A percentile compares a stretch with the other conserved stretches of the same genome.
Evolutionary conservation across 2,888 invertebrate genomes (phyloP).

Genomic region (Lasioglossum lativentre): DNA sequence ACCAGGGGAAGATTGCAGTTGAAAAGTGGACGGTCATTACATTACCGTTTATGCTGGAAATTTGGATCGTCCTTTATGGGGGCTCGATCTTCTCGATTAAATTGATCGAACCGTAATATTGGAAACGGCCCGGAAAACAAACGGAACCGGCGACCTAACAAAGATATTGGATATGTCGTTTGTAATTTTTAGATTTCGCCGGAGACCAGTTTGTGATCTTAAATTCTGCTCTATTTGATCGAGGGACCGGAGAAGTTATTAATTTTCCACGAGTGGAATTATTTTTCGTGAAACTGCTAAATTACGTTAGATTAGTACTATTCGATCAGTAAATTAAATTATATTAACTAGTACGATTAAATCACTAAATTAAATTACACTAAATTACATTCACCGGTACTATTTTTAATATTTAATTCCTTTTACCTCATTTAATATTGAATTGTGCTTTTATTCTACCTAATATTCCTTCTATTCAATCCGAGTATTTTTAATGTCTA

Average conservation of each 20-base stretch:
- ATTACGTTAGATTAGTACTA: not conserved
- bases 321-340: not conserved
- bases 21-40: conserved; percentile 67
- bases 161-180: conserved; percentile 16
- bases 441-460: too few relatives aligned
- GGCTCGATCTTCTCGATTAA: conserved; percentile 56
- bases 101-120: conserved; percentile 37
- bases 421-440: not conserved
- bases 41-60: conserved; percentile 73
- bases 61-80: conserved; percentile 70
- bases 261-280: not conserved
- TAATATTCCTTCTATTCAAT: too few relatives aligned
- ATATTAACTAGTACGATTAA: too few relatives aligned
- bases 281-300: not conserved
- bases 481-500: too few relatives aligned
- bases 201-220: not conserved
- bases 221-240: not conserved
- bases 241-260: not conserved
- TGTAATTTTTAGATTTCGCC: not conserved
- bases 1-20: conserved; percentile 58
- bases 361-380: not conserved
- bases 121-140: conserved; percentile 33
- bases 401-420: not conserved
- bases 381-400: not conserved
- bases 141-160: conserved; percentile 38